These are phyloP conservation scores for Oreortyx pictus DNA, from an alignment of 2,797 vertebrate species.

Conservation along the genomic window DNA sequence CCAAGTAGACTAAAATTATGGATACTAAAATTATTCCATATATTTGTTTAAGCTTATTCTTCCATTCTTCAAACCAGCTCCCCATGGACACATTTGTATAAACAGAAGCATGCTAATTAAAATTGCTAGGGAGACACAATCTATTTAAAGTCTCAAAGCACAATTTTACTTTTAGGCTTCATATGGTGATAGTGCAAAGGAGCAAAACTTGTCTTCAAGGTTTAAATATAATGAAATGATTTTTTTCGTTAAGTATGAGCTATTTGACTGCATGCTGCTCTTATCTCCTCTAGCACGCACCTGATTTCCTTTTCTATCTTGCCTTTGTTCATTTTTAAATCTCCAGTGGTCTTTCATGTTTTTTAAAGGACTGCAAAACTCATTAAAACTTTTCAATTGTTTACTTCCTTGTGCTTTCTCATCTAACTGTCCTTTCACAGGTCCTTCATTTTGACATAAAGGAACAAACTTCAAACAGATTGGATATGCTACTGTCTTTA, in stretches of 20 bases:
- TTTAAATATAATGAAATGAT: conserved; percentile 62
- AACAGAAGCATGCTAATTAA: conserved; percentile 63
- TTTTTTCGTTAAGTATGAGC: conserved; percentile 30
- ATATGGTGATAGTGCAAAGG: conserved; percentile 33
- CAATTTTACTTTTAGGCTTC: conserved; percentile 56
- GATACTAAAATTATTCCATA: conserved; percentile 34
- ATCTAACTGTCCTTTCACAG: conserved; percentile 5
- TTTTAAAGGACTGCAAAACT: conserved; percentile 50
- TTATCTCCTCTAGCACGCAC: conserved; percentile 47
- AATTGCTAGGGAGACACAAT: conserved; percentile 43
- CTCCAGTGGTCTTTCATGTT: conserved; percentile 56
- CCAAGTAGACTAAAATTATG: conserved; percentile 36
- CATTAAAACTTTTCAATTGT: conserved; percentile 68
- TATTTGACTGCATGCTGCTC: conserved; percentile 60
- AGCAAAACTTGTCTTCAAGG: conserved; percentile 59
- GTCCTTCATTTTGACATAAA: neutral
- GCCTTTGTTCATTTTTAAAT: conserved; percentile 49
- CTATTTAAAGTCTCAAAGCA: conserved; percentile 55
- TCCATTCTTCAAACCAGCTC: conserved; percentile 38
- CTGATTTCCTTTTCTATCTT: conserved; percentile 65
- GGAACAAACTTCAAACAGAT: neutral
- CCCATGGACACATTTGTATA: conserved; percentile 38
- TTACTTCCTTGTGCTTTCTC: conserved; percentile 48
- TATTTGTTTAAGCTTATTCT: conserved; percentile 38
- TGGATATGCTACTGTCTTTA: neutral